phyloP scores from a whole-genome alignment of 2,888 invertebrate species.

The Lottia scabra region DNA sequence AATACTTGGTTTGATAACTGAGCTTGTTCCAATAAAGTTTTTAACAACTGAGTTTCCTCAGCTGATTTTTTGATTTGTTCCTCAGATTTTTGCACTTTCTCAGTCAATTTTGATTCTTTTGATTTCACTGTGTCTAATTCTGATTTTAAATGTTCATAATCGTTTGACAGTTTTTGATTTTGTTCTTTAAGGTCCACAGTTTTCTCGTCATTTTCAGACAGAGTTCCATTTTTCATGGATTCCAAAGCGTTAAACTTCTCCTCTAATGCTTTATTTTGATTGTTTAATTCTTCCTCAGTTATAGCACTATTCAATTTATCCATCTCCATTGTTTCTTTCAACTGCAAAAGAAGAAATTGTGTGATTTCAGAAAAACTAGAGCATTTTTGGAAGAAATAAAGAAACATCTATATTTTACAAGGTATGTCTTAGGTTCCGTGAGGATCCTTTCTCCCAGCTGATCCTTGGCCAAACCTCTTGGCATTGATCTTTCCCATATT shows the following conservation, averaged over 20 bases:
- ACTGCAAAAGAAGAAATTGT: constrained; percentile 14
- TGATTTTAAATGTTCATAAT: constrained; percentile 20
- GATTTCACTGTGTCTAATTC: background rate
- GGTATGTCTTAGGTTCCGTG: too few relatives aligned
- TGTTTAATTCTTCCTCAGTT: constrained; percentile 38
- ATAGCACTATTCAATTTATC: constrained; percentile 26
- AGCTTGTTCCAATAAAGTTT: background rate
- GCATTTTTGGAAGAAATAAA: too few relatives aligned
- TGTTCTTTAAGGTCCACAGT: constrained; percentile 21
- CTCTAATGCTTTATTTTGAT: constrained; percentile 34
- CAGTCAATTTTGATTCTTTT: background rate
- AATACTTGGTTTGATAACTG: background rate
- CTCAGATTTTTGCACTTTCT: background rate
- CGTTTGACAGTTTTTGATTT: constrained; percentile 33
- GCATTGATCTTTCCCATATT: too few relatives aligned
- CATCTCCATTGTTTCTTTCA: constrained; percentile 20
- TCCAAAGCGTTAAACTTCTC: background rate
- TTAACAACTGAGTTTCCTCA: background rate
- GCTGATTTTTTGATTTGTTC: too few relatives aligned
- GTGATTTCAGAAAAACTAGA: too few relatives aligned
- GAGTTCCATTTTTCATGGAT: background rate
- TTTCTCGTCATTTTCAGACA: background rate
- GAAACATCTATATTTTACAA: too few relatives aligned
- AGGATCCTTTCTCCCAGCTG: too few relatives aligned
- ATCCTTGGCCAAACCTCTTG: too few relatives aligned